Evolutionary conservation across 2,797 vertebrate species (phyloP).

Genomic region (Leucoraja ocellata): DNA sequence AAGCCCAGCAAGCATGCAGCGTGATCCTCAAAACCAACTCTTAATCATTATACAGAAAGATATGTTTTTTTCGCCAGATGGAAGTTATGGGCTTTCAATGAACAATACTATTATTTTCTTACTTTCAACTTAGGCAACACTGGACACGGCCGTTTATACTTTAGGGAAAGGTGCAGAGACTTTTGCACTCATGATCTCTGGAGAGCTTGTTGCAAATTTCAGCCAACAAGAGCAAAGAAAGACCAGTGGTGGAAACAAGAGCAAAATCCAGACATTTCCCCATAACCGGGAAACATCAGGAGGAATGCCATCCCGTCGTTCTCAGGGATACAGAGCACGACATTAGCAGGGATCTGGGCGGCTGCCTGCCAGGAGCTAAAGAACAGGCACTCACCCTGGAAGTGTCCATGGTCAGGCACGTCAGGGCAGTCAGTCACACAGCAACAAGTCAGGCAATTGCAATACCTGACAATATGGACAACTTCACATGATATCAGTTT

Average conservation of each 20-base stretch:
- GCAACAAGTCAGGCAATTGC: neutral
- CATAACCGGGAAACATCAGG: neutral
- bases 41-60: neutral
- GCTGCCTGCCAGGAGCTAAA: neutral
- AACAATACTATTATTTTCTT: neutral
- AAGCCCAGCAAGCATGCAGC: neutral
- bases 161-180: neutral
- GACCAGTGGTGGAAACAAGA: neutral
- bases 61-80: neutral
- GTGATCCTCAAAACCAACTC: neutral
- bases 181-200: neutral
- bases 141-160: neutral
- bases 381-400: neutral
- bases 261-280: neutral
- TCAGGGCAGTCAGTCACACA: neutral
- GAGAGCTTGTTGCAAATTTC: neutral
- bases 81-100: neutral
- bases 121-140: neutral
- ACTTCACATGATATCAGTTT: neutral
- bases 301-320: neutral
- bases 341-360: neutral
- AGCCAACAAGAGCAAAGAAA: neutral
- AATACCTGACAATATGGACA: slow-evolving; percentile 3
- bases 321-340: neutral
- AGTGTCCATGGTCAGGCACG: neutral